phyloP scores from a whole-genome alignment of 2,113 vertebrate species.

The Epinephelus moara region DNA sequence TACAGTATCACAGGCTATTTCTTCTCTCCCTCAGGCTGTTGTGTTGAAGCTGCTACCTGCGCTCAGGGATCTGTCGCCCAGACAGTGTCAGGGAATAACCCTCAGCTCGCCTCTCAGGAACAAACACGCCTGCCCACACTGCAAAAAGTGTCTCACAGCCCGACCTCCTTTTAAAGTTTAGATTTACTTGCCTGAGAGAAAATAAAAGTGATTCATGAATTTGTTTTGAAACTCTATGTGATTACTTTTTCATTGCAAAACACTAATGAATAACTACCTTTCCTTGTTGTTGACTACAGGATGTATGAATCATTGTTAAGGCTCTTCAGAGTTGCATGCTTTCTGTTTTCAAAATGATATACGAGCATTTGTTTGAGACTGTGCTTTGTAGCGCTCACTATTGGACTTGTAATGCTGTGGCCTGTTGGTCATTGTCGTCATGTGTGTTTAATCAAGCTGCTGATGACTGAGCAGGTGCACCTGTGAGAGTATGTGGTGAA shows the following conservation, averaged over 20 bases:
- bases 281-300: background rate
- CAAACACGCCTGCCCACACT: background rate
- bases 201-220: background rate
- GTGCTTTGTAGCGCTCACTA: too few relatives aligned
- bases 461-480: too few relatives aligned
- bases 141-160: background rate
- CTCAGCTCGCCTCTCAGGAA: too few relatives aligned
- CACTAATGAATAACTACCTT: background rate
- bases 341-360: too few relatives aligned
- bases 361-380: too few relatives aligned
- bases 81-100: background rate
- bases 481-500: too few relatives aligned
- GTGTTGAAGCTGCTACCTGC: conserved; percentile 13
- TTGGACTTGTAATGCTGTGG: too few relatives aligned
- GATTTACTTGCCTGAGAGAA: background rate
- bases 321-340: background rate
- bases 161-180: background rate
- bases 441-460: too few relatives aligned
- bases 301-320: background rate
- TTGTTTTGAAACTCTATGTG: too few relatives aligned
- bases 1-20: conserved; percentile 20
- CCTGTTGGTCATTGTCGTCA: too few relatives aligned
- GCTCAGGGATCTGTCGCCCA: conserved; percentile 30
- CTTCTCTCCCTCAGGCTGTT: conserved; percentile 22
- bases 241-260: background rate